A percentile compares a stretch with the other conserved stretches of the same genome.
Evolutionary conservation across 2,797 vertebrate species (phyloP).

Genomic region (Leptatherina wallacei): DNA sequence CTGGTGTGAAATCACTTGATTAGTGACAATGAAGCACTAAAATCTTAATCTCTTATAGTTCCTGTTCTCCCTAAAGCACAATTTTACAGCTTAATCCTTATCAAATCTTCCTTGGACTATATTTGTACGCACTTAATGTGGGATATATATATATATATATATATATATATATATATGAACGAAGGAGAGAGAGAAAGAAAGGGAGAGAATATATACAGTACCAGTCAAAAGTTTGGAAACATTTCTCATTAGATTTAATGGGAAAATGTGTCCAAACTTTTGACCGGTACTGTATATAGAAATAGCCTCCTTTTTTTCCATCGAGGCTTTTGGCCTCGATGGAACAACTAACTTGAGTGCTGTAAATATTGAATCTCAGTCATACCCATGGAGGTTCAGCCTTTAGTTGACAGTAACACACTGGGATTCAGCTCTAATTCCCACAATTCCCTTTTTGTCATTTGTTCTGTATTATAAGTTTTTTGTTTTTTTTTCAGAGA

Average conservation of each 20-base stretch:
- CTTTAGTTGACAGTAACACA: conserved; percentile 27
- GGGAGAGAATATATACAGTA: too few species aligned
- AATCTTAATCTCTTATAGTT: conserved; percentile 17
- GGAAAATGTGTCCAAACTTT: too few species aligned
- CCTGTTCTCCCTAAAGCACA: conserved; percentile 11
- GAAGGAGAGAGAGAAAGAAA: too few species aligned
- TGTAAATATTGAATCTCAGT: neutral
- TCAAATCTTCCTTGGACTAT: conserved; percentile 21
- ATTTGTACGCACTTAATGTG: too few species aligned
- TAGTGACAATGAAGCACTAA: neutral
- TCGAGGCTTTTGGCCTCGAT: neutral
- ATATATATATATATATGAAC: too few species aligned
- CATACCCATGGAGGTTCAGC: conserved; percentile 3
- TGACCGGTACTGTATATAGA: too few species aligned
- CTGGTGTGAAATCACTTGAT: neutral
- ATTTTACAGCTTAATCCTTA: conserved; percentile 47
- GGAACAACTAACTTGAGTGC: conserved; percentile 1
- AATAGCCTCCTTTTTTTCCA: too few species aligned
- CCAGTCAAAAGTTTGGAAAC: too few species aligned
- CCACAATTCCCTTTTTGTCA: conserved; percentile 20
- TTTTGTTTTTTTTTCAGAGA: conserved; percentile 40
- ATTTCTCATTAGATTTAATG: too few species aligned
- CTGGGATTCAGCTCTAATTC: conserved; percentile 51
- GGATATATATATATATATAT: neutral
- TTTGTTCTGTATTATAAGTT: conserved; percentile 39